Evolutionary conservation across 1,140 invertebrate species (phyloP), one percentile per base, ranked within the genome.

Genomic region (Cataglyphis hispanica): DNA sequence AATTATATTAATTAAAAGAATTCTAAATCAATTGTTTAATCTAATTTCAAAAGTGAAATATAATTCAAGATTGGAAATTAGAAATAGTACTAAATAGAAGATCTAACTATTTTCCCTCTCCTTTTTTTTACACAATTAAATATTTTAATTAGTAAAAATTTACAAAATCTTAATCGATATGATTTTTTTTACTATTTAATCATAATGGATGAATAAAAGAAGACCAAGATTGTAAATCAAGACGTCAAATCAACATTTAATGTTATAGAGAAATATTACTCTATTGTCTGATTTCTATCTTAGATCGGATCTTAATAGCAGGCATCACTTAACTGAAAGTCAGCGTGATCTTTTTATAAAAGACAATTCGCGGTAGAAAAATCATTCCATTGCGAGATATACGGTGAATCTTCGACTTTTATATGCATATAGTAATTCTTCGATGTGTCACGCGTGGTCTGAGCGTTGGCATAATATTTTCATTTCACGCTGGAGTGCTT

Each of bases 401-500:
- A 34, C 43, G 43, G 13, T 66, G 46, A 67, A 69, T 77, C 60
- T 64, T 58, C 25, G 67, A 69, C 46, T 56, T 43, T 43, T 34
- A 46, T 34, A 72, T 60, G 67, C 74, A 70, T 81, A 53, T 64
- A 76, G 70, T 63, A 67, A 81, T 76, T 78, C 86, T 89, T 89
- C 69, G 56, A 84, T 85, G 75, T 87, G 85, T 66, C 76, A 72
- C 81, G 74, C 80, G 86, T 86, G 80, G 84, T 80, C 86, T 86
- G 84, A 85, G 64, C 80, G 83, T 50, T 90, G 85, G 85, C 81
- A 92, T 92, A 93, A 93, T 93, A 93, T 93, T 94, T 93, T 93
- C 91, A 93, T 93, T 93, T 93, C 91, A 92, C 89, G 92, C 87
- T 91, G 87, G 89, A 92, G 91, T 92, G 91, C 86, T 78, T 88